Conservation (phyloP, 2,888 invertebrate species). For the Sabatieria punctata region DNA sequence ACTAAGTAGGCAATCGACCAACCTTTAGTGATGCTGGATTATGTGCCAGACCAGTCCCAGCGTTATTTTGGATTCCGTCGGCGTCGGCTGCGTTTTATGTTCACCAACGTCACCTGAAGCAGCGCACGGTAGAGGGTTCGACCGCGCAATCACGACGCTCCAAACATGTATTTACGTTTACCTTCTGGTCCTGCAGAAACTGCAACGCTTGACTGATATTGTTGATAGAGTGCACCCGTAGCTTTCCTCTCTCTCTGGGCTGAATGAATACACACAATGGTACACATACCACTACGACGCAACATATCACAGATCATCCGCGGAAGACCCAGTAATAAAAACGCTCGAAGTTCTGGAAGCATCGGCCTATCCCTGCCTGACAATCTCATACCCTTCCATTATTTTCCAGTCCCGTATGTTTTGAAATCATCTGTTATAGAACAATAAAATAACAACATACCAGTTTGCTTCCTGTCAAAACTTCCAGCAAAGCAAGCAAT, state of each 20-base stretch:
- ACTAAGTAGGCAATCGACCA: too few relatives aligned
- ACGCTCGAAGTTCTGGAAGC: too few relatives aligned
- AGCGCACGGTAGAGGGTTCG: too few relatives aligned
- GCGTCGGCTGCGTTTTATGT: conserved; percentile 78
- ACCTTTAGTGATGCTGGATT: conserved; percentile 59
- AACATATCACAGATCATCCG: too few relatives aligned
- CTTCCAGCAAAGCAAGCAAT: conserved; percentile 60
- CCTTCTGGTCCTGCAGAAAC: conserved; percentile 59
- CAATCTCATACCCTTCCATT: too few relatives aligned
- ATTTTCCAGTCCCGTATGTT: too few relatives aligned
- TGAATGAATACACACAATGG: too few relatives aligned
- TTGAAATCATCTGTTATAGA: too few relatives aligned
- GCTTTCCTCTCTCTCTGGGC: conserved; percentile 69
- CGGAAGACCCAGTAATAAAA: too few relatives aligned
- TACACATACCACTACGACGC: too few relatives aligned
- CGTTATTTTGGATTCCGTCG: conserved; percentile 69
- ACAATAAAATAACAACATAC: conserved; percentile 41
- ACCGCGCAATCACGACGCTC: background rate
- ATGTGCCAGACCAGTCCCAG: conserved; percentile 75
- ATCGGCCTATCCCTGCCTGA: too few relatives aligned
- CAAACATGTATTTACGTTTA: conserved; percentile 35
- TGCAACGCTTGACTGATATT: conserved; percentile 69
- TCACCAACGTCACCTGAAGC: conserved; percentile 55
- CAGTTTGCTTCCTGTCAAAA: conserved; percentile 59
- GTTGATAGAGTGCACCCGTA: conserved; percentile 75